These are phyloP conservation scores for Drosophila peninsularis DNA, from an alignment of 2,888 invertebrate genomes.

Conservation along the genomic window DNA sequence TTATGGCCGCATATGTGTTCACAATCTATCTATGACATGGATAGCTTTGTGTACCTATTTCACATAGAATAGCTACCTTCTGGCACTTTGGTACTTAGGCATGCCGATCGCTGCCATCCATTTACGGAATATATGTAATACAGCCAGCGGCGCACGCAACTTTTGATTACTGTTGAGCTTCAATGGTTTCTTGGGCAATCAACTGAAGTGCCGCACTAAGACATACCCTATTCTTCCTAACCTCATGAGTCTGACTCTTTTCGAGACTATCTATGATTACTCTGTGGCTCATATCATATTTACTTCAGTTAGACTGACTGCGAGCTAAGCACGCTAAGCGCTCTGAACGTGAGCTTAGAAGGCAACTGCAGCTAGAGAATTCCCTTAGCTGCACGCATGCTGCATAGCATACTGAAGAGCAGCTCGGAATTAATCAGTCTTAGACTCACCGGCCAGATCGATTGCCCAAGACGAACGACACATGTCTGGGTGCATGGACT, in stretches of 20 bases:
- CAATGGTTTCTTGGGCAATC: constrained; percentile 19
- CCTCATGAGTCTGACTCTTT: not conserved
- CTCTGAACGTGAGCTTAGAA: not conserved
- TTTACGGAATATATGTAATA: constrained; percentile 31
- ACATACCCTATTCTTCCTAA: not conserved
- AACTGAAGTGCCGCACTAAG: not conserved
- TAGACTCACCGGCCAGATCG: constrained; percentile 6
- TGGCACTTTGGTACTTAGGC: constrained; percentile 9
- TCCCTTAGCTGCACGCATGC: constrained; percentile 9
- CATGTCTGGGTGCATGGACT: constrained; percentile 2
- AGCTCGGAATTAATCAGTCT: constrained; percentile 9
- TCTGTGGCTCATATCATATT: not conserved
- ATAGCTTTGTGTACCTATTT: constrained; percentile 20
- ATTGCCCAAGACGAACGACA: constrained; percentile 4
- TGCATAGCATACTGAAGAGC: not conserved
- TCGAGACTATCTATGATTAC: not conserved
- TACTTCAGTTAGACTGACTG: not conserved
- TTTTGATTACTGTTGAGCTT: constrained; percentile 53
- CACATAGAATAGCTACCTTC: constrained; percentile 14
- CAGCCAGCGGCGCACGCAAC: constrained; percentile 42
- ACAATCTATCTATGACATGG: constrained; percentile 33
- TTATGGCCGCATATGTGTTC: constrained; percentile 40
- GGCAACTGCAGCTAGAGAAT: not conserved
- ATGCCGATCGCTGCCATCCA: constrained; percentile 39
- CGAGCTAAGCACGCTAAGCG: not conserved